A percentile compares a stretch with the other conserved stretches of the same genome.
Conservation (phyloP, 2,888 invertebrate genomes). For the Petrophora chlorosata region DNA sequence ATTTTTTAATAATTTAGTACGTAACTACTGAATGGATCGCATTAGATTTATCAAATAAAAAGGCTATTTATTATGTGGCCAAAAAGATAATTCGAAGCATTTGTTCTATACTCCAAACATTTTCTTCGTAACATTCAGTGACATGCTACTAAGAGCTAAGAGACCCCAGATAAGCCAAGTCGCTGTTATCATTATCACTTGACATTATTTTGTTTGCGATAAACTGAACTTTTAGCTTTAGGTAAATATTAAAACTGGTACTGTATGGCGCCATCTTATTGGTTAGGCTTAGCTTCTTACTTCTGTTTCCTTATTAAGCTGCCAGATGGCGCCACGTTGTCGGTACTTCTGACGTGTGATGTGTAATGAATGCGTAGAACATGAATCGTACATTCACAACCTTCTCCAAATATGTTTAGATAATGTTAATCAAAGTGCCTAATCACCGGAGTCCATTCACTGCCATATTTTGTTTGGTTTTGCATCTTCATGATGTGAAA, state of each 20-base stretch:
- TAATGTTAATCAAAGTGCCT: conserved; percentile 8
- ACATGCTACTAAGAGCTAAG: not conserved
- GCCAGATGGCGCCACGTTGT: conserved; percentile 18
- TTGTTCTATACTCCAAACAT: too few species aligned
- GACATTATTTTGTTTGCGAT: conserved; percentile 19
- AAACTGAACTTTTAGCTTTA: conserved; percentile 14
- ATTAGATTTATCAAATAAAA: too few species aligned
- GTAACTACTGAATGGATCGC: too few species aligned
- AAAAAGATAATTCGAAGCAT: too few species aligned
- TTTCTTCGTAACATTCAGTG: too few species aligned
- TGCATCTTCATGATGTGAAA: conserved; percentile 3
- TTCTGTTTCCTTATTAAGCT: conserved; percentile 2
- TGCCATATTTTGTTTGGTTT: conserved; percentile 6
- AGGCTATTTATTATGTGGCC: too few species aligned
- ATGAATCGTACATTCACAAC: conserved; percentile 3
- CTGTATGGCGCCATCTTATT: conserved; percentile 20
- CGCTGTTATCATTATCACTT: conserved; percentile 15
- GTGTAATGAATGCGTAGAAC: conserved; percentile 14
- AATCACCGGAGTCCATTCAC: not conserved
- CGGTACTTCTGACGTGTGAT: conserved; percentile 4
- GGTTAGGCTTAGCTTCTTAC: not conserved
- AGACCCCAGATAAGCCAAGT: conserved; percentile 6
- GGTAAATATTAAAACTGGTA: conserved; percentile 4
- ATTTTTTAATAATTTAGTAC: too few species aligned
- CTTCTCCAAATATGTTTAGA: conserved; percentile 12